Evolutionary conservation across 2,888 invertebrate genomes (phyloP).

Genomic region (Patella ulyssiponensis): DNA sequence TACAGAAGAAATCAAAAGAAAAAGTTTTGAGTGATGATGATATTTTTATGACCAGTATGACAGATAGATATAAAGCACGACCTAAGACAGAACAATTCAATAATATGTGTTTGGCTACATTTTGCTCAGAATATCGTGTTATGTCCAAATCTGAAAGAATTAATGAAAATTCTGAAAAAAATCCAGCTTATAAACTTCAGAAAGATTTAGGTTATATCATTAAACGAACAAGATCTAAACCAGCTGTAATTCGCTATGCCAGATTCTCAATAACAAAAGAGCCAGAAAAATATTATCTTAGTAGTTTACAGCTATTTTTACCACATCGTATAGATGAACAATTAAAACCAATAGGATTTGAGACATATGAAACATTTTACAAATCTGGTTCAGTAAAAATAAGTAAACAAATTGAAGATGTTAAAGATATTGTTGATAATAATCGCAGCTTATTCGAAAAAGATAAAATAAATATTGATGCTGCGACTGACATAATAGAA

Average conservation of each 20-base stretch:
- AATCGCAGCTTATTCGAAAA: neutral
- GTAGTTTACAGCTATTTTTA: slow-evolving; percentile 11
- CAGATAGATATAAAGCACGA: slow-evolving; percentile 14
- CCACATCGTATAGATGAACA: slow-evolving; percentile 10
- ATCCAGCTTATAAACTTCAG: slow-evolving; percentile 13
- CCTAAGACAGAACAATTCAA: neutral
- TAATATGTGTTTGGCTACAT: slow-evolving; percentile 17
- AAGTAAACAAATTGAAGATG: neutral
- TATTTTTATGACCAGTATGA: slow-evolving; percentile 18
- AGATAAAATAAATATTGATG: neutral
- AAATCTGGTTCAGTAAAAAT: neutral
- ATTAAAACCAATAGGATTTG: slow-evolving; percentile 3
- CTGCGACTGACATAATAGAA: neutral
- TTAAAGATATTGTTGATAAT: slow-evolving; percentile 1
- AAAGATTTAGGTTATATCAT: slow-evolving; percentile 7
- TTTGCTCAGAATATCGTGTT: slow-evolving; percentile 23
- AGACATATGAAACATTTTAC: slow-evolving; percentile 5
- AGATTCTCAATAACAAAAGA: neutral
- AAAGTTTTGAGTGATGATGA: slow-evolving; percentile 16
- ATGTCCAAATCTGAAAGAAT: slow-evolving; percentile 12
- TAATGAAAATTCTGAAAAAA: slow-evolving; percentile 13
- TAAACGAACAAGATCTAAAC: slow-evolving; percentile 1
- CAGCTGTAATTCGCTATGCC: slow-evolving; percentile 7
- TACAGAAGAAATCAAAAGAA: neutral
- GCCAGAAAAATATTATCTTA: slow-evolving; percentile 15